Base-by-base conservation (phyloP, 2,797 vertebrate genomes). In the Melanotaenia boesemani region DNA sequence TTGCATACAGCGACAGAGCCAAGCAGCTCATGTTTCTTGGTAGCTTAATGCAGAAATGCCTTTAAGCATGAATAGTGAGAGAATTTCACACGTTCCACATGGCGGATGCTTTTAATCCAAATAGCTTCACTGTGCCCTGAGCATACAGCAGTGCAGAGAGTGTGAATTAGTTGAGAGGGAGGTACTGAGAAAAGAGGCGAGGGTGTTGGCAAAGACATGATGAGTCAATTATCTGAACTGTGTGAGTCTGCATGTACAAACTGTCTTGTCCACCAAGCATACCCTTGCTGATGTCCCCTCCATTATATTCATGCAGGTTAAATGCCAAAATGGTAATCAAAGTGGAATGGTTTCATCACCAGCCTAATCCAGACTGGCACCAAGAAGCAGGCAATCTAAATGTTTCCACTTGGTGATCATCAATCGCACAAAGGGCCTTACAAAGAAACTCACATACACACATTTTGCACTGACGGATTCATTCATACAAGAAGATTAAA, bases 241-340 rank as follows among this genome's bases (percentile, higher is more conserved):
- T 63, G 60, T 36, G 41, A 64, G 39, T 63, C 34, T 67, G 67
- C 28, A 46, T 57, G 68, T 57, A 61, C n/a, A 1, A 1, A 34
- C 63, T 77, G 63, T 67, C 37, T 67, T 30, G 71, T 77, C 64
- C 79, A 32, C 32, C 0, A 73, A 79, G 76, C 37, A 24, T 50
- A 73, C 66, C 63, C 75, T 57, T 24, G 30, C 72, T 68, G 73
- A 80, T 79, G 59, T 65, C 64, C 54, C 48, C 58, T 48, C 78
- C 76, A 20, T n/a, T 48, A 48, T 86, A 74, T 74, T 69, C 5
- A 0, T 5, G 71, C 76, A 82, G 82, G 82, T 86, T 84, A 82
- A 88, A 90, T 58, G 82, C 80, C 84, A 87, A 86, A 77, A 64
- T 18, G 37, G 79, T 89, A 91, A 94, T 91, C 84, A 89, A 83